Base-by-base conservation (phyloP, 1,140 invertebrate species). In the Agrypnia vestita region DNA sequence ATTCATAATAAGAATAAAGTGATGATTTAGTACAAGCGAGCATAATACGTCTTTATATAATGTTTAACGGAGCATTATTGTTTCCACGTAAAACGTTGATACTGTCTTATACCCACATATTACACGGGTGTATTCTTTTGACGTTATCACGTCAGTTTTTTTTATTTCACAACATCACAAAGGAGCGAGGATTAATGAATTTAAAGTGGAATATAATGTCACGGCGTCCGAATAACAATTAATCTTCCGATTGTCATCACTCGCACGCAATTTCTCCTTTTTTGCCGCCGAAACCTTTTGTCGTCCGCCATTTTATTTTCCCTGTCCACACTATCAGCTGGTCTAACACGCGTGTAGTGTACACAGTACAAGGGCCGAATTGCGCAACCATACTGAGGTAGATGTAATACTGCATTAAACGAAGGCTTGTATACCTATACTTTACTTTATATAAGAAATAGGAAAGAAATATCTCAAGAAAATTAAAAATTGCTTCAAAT, bases 221-320 rank as follows among this genome's bases (percentile, higher is more conserved):
- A 71, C 17, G 19, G 43, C 46, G 67, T 71, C 43, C 44, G n/a
- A 47, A 71, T 17, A 49, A 71, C 67, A 71, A 71, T 71, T 17
- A 71, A 71, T 71, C 67, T 71, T 3, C 43, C 67, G 46, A 47
- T 71, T 71, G 67, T 71, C 67, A 71, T 71, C 67, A 49, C 67
- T 71, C 67, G 46, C 67, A 71, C 67, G 67, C 43, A 21, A 35
- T 61, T 47, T 44, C 46, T 9, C 43, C 13, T 21, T 49, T 71
- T 71, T 64, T 49, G 43, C 67, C 13, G 43, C 46, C n/a, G 17
- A 71, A 61, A 49, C 46, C 67, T 19, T 61, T 49, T 71, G 67
- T 71, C 46, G 43, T 35, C 46, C 46, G 43, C 67, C 43, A 71
- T 71, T 49, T 71, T 71, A 17, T 71, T 61, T 17, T 35, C 10